Evolutionary conservation across 2,113 vertebrate genomes (phyloP).

Genomic region (Bungarus multicinctus): DNA sequence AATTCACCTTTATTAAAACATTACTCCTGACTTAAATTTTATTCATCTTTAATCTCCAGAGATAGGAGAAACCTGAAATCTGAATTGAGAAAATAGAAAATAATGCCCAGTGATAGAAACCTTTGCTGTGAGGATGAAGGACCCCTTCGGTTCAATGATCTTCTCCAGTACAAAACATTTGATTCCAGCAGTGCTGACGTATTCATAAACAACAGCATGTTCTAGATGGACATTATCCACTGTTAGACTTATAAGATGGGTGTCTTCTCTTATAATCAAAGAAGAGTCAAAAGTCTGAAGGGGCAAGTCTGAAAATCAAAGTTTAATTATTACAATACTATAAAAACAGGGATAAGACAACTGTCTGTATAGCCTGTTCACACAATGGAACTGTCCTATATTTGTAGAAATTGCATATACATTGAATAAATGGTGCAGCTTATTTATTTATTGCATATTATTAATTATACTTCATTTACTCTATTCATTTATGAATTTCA

Average conservation of each 20-base stretch:
- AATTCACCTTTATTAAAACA: neutral
- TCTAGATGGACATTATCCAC: slow-evolving; percentile 93
- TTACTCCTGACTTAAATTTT: neutral
- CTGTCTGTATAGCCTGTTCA: neutral
- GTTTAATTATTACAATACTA: neutral
- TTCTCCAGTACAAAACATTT: slow-evolving; percentile 93
- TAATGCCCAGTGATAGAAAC: slow-evolving; percentile 50
- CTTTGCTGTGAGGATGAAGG: slow-evolving; percentile 93
- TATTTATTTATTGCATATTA: neutral
- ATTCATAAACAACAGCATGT: slow-evolving; percentile 93
- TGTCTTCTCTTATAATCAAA: slow-evolving; percentile 60
- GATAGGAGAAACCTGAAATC: neutral
- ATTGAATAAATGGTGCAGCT: neutral
- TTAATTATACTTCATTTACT: neutral
- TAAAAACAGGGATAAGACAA: neutral
- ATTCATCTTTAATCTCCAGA: neutral
- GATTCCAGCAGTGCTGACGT: slow-evolving; percentile 88
- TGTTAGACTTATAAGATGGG: slow-evolving; percentile 82
- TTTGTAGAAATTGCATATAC: neutral
- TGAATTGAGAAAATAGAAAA: neutral
- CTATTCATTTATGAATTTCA: neutral
- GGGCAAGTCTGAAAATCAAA: slow-evolving; percentile 59
- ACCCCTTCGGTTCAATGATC: slow-evolving; percentile 90
- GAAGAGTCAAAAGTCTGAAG: slow-evolving; percentile 52
- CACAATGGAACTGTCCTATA: neutral